Evolutionary conservation across 1,140 invertebrate species (phyloP).

Genomic region (Saccostrea echinata): DNA sequence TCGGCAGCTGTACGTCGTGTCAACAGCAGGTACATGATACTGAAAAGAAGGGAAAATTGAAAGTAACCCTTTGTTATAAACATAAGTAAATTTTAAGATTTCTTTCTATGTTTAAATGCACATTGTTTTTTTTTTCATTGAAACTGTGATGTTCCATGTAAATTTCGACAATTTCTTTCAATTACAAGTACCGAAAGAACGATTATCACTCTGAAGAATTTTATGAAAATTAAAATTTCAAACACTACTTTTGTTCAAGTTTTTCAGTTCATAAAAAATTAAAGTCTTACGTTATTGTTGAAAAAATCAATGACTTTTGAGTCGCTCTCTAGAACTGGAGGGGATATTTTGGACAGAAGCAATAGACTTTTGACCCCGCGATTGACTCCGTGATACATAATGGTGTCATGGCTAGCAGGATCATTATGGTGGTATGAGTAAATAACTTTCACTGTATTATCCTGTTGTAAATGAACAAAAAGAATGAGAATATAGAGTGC

Average conservation of each 20-base stretch:
- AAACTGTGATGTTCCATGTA: too few relatives aligned
- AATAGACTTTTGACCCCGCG: conserved; percentile 50
- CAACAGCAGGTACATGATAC: conserved; percentile 28
- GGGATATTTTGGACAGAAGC: conserved; percentile 32
- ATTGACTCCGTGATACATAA: conserved; percentile 46
- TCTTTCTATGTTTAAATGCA: too few relatives aligned
- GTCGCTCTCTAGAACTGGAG: conserved; percentile 3
- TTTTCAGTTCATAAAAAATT: neutral
- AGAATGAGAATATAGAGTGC: too few relatives aligned
- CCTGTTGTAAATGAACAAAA: conserved; percentile 15
- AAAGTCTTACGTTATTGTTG: conserved; percentile 37
- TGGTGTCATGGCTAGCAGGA: neutral
- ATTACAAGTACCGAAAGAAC: too few relatives aligned
- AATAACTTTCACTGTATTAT: conserved; percentile 22
- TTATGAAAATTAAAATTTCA: too few relatives aligned
- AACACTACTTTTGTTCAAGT: too few relatives aligned
- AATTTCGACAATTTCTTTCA: too few relatives aligned
- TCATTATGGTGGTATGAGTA: conserved; percentile 24
- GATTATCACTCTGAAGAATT: too few relatives aligned
- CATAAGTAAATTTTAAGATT: too few relatives aligned
- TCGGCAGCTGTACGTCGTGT: conserved; percentile 59
- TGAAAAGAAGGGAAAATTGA: neutral
- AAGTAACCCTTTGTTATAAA: too few relatives aligned
- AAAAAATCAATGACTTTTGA: neutral
- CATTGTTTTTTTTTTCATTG: too few relatives aligned